Base-by-base conservation (phyloP, 2,888 invertebrate genomes). In the Drosophila pseudotalamancana region DNA sequence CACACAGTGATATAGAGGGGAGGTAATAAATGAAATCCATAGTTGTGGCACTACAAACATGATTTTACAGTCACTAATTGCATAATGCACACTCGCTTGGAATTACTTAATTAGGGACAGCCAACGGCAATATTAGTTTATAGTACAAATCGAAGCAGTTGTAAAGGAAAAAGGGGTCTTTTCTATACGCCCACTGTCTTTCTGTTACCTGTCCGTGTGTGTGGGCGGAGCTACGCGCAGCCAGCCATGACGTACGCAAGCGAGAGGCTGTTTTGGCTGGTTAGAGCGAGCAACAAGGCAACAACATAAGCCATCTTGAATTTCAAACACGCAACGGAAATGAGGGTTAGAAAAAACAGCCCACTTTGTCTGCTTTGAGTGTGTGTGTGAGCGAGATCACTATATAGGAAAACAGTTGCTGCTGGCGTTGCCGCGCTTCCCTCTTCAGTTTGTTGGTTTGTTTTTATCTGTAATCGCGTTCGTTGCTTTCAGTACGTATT, bases 301-400 rank as follows among this genome's bases (percentile, higher is more conserved):
- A 27, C 27, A 49, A 79, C 81, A 72, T 74, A 74, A 74, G 89
- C 88, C 89, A 89, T 89, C 89, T 89, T 89, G 87, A 84, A 87
- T 79, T 82, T 74, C 59, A 67, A 73, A 66, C 56, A 49, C 49
- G 35, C 69, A 73, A 65, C 86, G 85, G 82, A 78, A 84, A 76
- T 64, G 77, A 74, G 89, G 89, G 88, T 87, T 80, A 73, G n/a
- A n/a, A 78, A 77, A 62, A 31, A 23, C 16, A 12, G 6, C 31
- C 6, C 16, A 6, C 53, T 1, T 42, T 3, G 2, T 9, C 3
- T 23, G 11, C n/a, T n/a, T n/a, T n/a, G n/a, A n/a, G 40, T 32
- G 46, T 56, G 42, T 4, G 82, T 16, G 45, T 39, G 35, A 84
- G 62, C 37, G 78, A 67, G 82, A 80, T 34, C n/a, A 56, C 74